Evolutionary conservation across 1,140 invertebrate species (phyloP).

Genomic region (Apis cerana): DNA sequence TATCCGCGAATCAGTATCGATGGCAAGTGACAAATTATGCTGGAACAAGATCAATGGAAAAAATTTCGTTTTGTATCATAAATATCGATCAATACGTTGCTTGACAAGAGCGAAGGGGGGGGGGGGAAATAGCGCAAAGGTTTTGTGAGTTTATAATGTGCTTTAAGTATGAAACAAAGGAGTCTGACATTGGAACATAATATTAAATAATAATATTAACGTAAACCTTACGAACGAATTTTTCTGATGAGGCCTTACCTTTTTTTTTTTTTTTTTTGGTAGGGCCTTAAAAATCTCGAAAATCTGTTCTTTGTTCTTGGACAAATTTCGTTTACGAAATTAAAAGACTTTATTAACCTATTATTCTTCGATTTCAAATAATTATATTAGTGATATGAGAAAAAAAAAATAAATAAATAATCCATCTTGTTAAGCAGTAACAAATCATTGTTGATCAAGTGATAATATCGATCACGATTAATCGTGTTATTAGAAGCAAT

Average conservation of each 20-base stretch:
- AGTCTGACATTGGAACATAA: conserved; percentile 25
- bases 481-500: conserved; percentile 41
- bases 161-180: conserved; percentile 37
- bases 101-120: conserved; percentile 14
- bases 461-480: conserved; percentile 23
- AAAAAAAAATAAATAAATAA: not conserved
- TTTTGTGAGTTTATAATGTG: conserved; percentile 1
- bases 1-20: not conserved
- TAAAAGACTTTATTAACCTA: not conserved
- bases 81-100: conserved; percentile 15
- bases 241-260: not conserved
- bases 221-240: not conserved
- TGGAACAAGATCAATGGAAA: not conserved
- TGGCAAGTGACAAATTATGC: not conserved
- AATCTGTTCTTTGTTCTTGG: not conserved
- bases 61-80: conserved; percentile 6
- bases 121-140: not conserved
- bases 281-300: not conserved
- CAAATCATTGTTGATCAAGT: conserved; percentile 35
- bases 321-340: not conserved
- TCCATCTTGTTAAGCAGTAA: conserved; percentile 11
- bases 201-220: not conserved
- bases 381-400: not conserved
- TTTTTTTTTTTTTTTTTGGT: too few species aligned
- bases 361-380: not conserved